Evolutionary conservation across 2,113 vertebrate genomes (phyloP), one percentile per base, ranked within the genome.

Genomic region (Ranitomeya variabilis): DNA sequence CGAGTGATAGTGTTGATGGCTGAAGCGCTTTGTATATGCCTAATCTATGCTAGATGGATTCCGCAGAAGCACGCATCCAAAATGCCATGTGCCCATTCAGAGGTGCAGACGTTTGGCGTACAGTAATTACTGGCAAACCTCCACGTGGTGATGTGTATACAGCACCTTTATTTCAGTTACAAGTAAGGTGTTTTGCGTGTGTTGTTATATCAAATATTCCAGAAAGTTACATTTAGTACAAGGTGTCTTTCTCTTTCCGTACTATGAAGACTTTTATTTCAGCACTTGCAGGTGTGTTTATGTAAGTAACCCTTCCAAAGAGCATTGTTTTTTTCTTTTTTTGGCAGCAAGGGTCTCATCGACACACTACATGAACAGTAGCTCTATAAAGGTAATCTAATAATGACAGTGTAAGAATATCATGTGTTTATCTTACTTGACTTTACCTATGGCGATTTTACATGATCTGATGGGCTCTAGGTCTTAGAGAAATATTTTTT

Each of bases 201-300:
- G 37, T 77, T 85, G 11, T 77, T 74, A 60, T 77, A 51, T 18
- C 14, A 83, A 83, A 83, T 83, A 83, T 83, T 62, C 7, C 9
- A 19, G 18, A 45, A 59, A 66, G 66, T 83, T 31, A 51, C 19
- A 18, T 51, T 51, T 66, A 3, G 31, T 45, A 83, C 59, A 64
- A 81, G 23, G 19, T 45, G 26, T 52, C 7, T 73, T 69, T 31
- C 45, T 85, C 64, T 69, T 73, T 60, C 26, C 14, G 19, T 16
- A 15, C n/a, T 55, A 74, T 85, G 54, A 85, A 74, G 31, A 51
- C 23, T 2, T 45, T 57, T 60, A 26, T 85, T 85, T 26, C 37
- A 55, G 6, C 26, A n/a, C 18, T 45, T 45, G 8, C 52, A 64
- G 10, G 57, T 79, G 37, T 86, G 55, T 78, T 80, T 87, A 54